A percentile compares a stretch with the other conserved stretches of the same genome.
These are phyloP conservation scores for Adelognathus sp. DNA, from an alignment of 2,888 invertebrate genomes.

Conservation along the genomic window DNA sequence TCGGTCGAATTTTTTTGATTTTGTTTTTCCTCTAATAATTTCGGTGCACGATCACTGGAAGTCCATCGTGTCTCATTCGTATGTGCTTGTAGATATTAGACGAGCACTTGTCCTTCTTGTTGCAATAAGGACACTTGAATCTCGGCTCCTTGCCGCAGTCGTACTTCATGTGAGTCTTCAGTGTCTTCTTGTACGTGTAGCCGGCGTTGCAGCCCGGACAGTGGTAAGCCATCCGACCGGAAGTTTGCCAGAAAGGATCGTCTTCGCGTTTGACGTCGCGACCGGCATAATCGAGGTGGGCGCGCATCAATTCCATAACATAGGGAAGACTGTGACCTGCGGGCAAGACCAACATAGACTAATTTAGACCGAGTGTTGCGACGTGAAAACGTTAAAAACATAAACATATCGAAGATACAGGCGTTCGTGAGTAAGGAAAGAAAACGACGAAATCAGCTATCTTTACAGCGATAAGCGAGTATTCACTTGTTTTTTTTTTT, in stretches of 20 bases:
- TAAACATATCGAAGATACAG: too few relatives aligned
- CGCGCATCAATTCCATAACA: conserved; percentile 68
- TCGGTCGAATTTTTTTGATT: conserved; percentile 1
- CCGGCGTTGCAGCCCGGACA: conserved; percentile 80
- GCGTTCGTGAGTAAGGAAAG: neutral
- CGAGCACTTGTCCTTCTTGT: conserved; percentile 83
- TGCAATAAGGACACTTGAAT: conserved; percentile 81
- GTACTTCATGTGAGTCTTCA: conserved; percentile 81
- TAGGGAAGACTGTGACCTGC: conserved; percentile 68
- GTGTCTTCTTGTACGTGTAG: conserved; percentile 80
- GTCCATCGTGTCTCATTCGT: conserved; percentile 75
- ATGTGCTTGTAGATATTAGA: conserved; percentile 79
- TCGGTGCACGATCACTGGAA: conserved; percentile 76
- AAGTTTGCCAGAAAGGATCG: conserved; percentile 69
- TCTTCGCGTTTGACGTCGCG: conserved; percentile 66
- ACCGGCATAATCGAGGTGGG: conserved; percentile 64
- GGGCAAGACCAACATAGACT: conserved; percentile 66
- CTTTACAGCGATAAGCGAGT: neutral
- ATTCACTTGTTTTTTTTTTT: neutral
- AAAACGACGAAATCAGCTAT: neutral
- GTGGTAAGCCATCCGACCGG: conserved; percentile 74
- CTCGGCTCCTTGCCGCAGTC: conserved; percentile 81
- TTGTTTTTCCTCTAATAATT: conserved; percentile 66
- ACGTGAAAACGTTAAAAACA: conserved; percentile 4
- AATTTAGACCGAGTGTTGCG: conserved; percentile 29